These are phyloP conservation scores for Alca torda DNA, from an alignment of 2,797 vertebrate species.

Conservation along the genomic window DNA sequence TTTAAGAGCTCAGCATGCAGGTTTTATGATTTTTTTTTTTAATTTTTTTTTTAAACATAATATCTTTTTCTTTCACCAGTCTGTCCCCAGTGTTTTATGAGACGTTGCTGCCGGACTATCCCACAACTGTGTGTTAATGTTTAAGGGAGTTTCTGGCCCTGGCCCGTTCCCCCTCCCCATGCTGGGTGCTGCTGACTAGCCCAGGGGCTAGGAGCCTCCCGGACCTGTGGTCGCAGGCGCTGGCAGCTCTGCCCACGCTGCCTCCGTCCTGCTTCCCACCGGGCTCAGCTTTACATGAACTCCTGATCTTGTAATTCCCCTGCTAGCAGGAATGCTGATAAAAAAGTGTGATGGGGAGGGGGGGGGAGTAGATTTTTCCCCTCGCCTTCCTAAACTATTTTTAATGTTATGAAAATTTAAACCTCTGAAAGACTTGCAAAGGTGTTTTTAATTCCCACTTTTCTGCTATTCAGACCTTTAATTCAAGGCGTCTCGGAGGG, in stretches of 20 bases:
- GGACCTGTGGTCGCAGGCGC: not conserved
- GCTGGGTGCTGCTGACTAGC: not conserved
- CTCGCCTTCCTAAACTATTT: not conserved
- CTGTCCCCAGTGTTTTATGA: not conserved
- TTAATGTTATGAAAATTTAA: not conserved
- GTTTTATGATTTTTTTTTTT: not conserved
- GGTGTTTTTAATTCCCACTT: not conserved
- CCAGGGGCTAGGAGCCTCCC: rapidly evolving
- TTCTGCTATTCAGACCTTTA: not conserved
- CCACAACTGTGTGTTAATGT: not conserved
- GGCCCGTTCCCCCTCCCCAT: rapidly evolving
- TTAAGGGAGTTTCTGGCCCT: not conserved
- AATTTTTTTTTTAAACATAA: not conserved
- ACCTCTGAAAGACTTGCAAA: not conserved
- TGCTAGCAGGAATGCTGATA: not conserved
- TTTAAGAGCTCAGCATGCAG: not conserved
- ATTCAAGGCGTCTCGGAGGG: not conserved
- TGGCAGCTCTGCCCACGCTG: not conserved
- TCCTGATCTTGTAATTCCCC: not conserved
- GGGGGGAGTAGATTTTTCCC: not conserved
- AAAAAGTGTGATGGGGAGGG: not conserved
- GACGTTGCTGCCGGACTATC: not conserved
- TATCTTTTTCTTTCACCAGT: not conserved
- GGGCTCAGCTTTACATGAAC: not conserved
- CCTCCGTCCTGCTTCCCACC: not conserved